Evolutionary conservation across 2,888 invertebrate genomes (phyloP), one percentile per base, ranked within the genome.

Genomic region (Macaria notata): DNA sequence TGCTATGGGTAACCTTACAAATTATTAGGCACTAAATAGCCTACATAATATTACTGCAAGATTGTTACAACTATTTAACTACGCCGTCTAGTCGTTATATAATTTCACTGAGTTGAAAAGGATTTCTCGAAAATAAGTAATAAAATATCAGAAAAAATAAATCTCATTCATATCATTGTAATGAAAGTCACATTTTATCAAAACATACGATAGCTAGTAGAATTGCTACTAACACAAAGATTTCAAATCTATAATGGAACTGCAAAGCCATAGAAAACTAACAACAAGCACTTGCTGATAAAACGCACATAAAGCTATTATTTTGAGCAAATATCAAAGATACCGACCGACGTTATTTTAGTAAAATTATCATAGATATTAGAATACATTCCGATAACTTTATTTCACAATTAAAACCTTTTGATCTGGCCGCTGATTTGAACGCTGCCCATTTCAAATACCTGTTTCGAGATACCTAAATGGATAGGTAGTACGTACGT

Each of bases 401-500:
- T 46, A 60, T 54, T 54, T 46, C 44, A 49, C 49, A 56, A 54
- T 63, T 64, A 52, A 60, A 66, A 61, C 50, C 49, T 51, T 58
- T 61, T 61, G 53, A 60, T 61, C 57, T 50, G 58, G 52, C 58
- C 54, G 61, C 59, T 61, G 45, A 59, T 54, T 61, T 29, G 50
- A 55, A 58, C 56, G 51, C 56, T 46, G 47, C 41, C 56, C 56
- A 59, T 65, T 62, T 61, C 56, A 56, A 65, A 68, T 69, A 70
- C 70, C 68, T 65, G 69, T 73, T 71, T 64, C 61, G 64, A 71
- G 65, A 63, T 68, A 50, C 50, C 42, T 44, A 66, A 65, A 63
- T 52, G 48, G 65, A 69, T 70, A 68, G 59, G 67, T 68, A 66
- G 67, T 68, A 66, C 66, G 65, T 69, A 69, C 68, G 33, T 19